phyloP scores from a whole-genome alignment of 2,888 invertebrate species.

The Euphydryas editha region DNA sequence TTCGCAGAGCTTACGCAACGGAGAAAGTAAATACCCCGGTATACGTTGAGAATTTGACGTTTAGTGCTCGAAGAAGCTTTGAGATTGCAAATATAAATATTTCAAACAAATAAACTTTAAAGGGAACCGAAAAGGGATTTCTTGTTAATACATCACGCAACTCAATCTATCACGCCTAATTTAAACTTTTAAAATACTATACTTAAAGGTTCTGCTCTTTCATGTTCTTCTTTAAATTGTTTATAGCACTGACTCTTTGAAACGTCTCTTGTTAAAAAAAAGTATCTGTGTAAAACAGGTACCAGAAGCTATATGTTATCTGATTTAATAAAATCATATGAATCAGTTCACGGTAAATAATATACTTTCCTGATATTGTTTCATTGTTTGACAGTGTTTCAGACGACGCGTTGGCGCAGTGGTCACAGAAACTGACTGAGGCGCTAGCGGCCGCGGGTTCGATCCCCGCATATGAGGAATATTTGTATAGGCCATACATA shows the following conservation, averaged over 20 bases:
- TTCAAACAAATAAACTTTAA: slow-evolving; percentile 29
- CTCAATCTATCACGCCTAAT: slow-evolving; percentile 5
- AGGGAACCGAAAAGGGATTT: slow-evolving; percentile 6
- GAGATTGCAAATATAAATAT: slow-evolving; percentile 38
- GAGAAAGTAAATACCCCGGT: slow-evolving; percentile 31
- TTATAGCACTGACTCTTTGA: slow-evolving; percentile 7
- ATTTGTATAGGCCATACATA: too few species aligned
- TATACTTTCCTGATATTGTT: too few species aligned
- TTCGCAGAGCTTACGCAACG: slow-evolving; percentile 27
- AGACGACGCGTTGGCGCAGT: too few species aligned
- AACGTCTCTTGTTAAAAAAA: neutral
- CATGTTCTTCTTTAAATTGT: slow-evolving; percentile 17
- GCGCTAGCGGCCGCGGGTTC: too few species aligned
- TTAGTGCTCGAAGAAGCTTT: slow-evolving; percentile 30
- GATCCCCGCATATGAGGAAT: too few species aligned
- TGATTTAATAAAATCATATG: neutral
- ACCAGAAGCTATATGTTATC: neutral
- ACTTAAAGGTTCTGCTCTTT: slow-evolving; percentile 4
- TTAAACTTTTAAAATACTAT: slow-evolving; percentile 2
- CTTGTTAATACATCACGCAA: slow-evolving; percentile 12
- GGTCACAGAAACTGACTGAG: too few species aligned
- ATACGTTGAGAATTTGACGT: slow-evolving; percentile 35
- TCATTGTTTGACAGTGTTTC: too few species aligned
- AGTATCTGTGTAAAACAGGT: neutral
- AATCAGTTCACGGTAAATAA: too few species aligned